These are phyloP conservation scores for Anguilla rostrata DNA, from an alignment of 2,113 vertebrate genomes.

Conservation along the genomic window DNA sequence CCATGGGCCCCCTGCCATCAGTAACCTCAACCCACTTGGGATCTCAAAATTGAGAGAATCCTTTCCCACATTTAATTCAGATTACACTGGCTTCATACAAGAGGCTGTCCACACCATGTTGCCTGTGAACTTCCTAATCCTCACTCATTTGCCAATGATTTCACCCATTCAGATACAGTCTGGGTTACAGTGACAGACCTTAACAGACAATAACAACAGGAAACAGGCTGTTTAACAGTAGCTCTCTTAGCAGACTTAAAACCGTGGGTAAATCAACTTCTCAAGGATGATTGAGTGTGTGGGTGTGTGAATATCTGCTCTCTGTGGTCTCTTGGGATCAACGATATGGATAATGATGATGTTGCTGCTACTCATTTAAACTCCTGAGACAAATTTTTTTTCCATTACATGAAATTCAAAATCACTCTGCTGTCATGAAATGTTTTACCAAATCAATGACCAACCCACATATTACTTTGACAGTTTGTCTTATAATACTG, in stretches of 20 bases:
- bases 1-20: not conserved
- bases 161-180: not conserved
- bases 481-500: not conserved
- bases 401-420: not conserved
- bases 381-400: not conserved
- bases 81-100: not conserved
- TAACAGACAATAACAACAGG: not conserved
- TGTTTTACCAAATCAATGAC: not conserved
- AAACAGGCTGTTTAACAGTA: not conserved
- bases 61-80: not conserved
- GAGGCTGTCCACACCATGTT: not conserved
- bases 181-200: not conserved
- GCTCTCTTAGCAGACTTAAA: slow-evolving; percentile 6
- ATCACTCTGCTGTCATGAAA: not conserved
- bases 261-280: slow-evolving; percentile 6
- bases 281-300: not conserved
- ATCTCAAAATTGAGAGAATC: not conserved
- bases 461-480: not conserved
- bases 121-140: not conserved
- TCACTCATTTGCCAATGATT: not conserved
- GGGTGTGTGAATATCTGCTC: slow-evolving; percentile 9
- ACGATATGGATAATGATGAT: not conserved
- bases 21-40: not conserved
- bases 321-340: not conserved
- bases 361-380: not conserved